Evolutionary conservation across 1,140 invertebrate genomes (phyloP), one percentile per base, ranked within the genome.

Genomic region (Lineus longissimus): DNA sequence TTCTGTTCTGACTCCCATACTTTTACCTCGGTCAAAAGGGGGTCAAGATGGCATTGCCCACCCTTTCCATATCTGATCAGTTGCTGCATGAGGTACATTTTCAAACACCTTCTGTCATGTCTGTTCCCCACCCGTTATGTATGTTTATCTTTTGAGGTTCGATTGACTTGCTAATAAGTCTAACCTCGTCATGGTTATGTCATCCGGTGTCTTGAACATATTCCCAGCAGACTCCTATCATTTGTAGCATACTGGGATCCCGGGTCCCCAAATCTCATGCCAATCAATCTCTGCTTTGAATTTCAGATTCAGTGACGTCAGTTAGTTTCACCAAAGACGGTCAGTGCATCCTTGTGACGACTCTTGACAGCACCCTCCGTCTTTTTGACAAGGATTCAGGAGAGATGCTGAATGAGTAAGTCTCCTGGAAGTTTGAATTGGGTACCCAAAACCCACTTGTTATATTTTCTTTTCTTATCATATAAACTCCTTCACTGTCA

Each of bases 351-450:
- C 81, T 98, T 30, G 84, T 89, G 1, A 90, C 91, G 74, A 92
- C 91, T 70, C 86, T 91, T 17, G 92, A 95, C 77, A 89, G 87
- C 67, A 86, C 87, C 15, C 81, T 97, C 17, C 87, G 89, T 74
- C 85, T 99, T 41, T 86, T 98, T 62, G 95, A 98, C 74, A 97
- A 95, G 83, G 87, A 88, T 57, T 87, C 86, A 22, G 93, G 93
- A 36, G 90, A 94, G 80, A 78, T 94, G 57, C 82, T 96, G 0
- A 86, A 87, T 51, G 90, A 86, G 84, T 86, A 79, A 77, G 69
- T 66, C 30, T 51, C 62, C 23, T n/a, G n/a, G n/a, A n/a, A n/a
- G n/a, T 13, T n/a, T 43, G 40, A 13, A 43, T 51, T 43, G 11
- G 11, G 11, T 13, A 43, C 11, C 11, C 11, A 13, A 43, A n/a